Conservation (phyloP, 2,113 vertebrate species). For the Chelonoidis abingdonii region DNA sequence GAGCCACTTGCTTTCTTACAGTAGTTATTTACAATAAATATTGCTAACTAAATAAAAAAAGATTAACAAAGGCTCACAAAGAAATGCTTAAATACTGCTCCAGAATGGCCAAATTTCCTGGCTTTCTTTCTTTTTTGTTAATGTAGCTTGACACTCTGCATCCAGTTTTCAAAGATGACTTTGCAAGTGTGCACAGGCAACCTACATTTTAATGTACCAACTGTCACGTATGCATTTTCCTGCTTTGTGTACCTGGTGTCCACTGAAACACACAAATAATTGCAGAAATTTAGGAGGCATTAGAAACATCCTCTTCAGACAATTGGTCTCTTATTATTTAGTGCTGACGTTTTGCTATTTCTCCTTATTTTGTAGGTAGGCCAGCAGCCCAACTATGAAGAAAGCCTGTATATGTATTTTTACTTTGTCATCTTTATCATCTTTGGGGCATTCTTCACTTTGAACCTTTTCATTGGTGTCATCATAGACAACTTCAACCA, state of each 20-base stretch:
- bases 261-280: background rate
- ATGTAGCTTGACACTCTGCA: background rate
- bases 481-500: conserved; percentile 99
- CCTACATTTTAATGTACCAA: background rate
- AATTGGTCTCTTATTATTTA: background rate
- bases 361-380: conserved; percentile 75
- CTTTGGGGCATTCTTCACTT: conserved; percentile 96
- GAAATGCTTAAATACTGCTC: background rate
- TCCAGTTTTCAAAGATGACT: background rate
- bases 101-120: background rate
- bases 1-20: background rate
- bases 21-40: background rate
- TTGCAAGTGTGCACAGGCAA: background rate
- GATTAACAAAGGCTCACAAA: background rate
- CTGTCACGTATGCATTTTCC: background rate
- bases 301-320: background rate
- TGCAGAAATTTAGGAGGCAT: background rate
- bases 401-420: conserved; percentile 88
- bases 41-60: background rate
- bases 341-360: conserved; percentile 39
- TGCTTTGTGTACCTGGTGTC: background rate
- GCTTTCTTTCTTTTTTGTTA: background rate
- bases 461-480: conserved; percentile 98
- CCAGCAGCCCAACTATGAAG: conserved; percentile 89
- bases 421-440: conserved; percentile 98